phyloP scores from a whole-genome alignment of 1,140 invertebrate genomes.

The Aethina tumida region DNA sequence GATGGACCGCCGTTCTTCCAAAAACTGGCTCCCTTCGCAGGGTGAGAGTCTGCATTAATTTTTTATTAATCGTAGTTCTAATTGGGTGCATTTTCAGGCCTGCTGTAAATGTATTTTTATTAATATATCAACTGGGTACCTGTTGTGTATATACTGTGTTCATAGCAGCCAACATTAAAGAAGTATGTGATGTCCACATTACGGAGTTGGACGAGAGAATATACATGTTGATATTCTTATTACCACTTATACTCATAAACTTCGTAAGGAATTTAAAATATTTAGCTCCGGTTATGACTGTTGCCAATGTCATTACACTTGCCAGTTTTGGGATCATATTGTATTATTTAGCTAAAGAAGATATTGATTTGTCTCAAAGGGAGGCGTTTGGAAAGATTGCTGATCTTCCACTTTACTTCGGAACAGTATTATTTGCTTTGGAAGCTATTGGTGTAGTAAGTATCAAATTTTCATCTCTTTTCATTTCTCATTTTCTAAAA shows the following conservation, averaged over 20 bases:
- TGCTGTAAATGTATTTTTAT: conserved; percentile 55
- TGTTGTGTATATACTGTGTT: conserved; percentile 86
- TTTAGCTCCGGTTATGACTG: conserved; percentile 60
- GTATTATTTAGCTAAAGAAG: conserved; percentile 52
- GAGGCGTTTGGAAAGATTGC: conserved; percentile 39
- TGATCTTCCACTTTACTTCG: conserved; percentile 60
- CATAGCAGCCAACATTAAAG: conserved; percentile 60
- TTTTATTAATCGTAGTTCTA: not conserved
- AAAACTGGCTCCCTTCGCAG: conserved; percentile 47
- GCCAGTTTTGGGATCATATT: conserved; percentile 57
- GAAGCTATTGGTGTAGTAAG: conserved; percentile 61
- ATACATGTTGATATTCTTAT: conserved; percentile 55
- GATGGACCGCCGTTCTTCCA: conserved; percentile 56
- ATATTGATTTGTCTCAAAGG: conserved; percentile 41
- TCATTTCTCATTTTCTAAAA: not conserved
- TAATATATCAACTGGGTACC: conserved; percentile 78
- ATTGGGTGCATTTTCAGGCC: conserved; percentile 34
- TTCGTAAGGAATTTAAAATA: conserved; percentile 62
- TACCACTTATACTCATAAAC: conserved; percentile 61
- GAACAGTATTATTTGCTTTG: conserved; percentile 79
- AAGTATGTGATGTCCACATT: conserved; percentile 41
- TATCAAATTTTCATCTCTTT: conserved; percentile 8
- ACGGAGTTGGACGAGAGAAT: conserved; percentile 40
- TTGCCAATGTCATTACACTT: conserved; percentile 59
- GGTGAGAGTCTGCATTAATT: conserved; percentile 37